phyloP scores from a whole-genome alignment of 2,797 vertebrate species.

The Kryptolebias ocellatus region DNA sequence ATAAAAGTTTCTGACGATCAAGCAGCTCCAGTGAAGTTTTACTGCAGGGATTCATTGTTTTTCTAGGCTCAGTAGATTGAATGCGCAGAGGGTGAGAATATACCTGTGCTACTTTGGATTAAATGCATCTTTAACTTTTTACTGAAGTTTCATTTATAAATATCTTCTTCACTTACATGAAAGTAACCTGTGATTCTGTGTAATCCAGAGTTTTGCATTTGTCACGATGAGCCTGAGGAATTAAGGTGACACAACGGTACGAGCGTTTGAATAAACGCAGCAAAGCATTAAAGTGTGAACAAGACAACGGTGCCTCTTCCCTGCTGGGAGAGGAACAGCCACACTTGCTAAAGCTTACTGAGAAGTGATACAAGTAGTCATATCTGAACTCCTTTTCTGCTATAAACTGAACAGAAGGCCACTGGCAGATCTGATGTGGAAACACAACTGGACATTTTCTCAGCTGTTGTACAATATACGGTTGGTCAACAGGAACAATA shows the following conservation, averaged over 20 bases:
- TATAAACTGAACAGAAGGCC: conserved; percentile 10
- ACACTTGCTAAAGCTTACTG: conserved; percentile 29
- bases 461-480: neutral
- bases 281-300: conserved; percentile 42
- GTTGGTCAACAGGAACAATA: neutral
- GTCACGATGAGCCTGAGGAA: conserved; percentile 18
- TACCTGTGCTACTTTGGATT: conserved; percentile 27
- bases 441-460: neutral
- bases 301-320: conserved; percentile 30
- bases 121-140: conserved; percentile 10
- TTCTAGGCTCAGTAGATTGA: conserved; percentile 19
- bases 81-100: conserved; percentile 22
- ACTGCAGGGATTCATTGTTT: conserved; percentile 25
- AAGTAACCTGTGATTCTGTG: conserved; percentile 9
- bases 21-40: conserved; percentile 24
- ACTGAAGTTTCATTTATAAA: neutral
- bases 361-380: conserved; percentile 47
- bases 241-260: conserved; percentile 15
- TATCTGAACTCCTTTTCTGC: conserved; percentile 25
- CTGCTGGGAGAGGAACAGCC: conserved; percentile 44
- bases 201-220: conserved; percentile 15
- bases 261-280: conserved; percentile 33
- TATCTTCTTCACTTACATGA: conserved; percentile 33
- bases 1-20: conserved; percentile 18
- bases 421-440: neutral